phyloP scores from a whole-genome alignment of 2,888 invertebrate species.

The Lacanobia wlatinum region DNA sequence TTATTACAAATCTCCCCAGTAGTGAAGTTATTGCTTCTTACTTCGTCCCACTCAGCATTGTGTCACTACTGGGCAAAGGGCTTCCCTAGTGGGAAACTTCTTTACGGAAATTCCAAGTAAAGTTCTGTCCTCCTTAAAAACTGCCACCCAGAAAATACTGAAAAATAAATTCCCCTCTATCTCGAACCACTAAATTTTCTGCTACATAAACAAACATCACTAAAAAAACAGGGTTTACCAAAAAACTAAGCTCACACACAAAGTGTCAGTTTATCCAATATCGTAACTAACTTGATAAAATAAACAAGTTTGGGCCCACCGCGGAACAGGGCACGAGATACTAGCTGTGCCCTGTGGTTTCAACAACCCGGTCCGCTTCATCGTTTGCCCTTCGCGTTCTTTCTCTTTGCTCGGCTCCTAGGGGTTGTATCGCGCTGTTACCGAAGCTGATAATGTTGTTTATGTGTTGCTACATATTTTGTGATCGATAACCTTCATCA shows the following conservation, averaged over 20 bases:
- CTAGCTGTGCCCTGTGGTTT: not conserved
- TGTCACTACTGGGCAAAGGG: not conserved
- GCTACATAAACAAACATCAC: conserved; percentile 10
- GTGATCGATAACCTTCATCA: no score
- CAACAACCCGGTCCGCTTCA: no score
- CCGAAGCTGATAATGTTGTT: no score
- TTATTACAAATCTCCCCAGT: no score
- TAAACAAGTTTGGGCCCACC: conserved; percentile 3
- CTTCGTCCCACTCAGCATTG: no score
- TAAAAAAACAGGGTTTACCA: not conserved
- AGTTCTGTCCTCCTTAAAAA: not conserved
- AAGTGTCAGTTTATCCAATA: conserved; percentile 14
- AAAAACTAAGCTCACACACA: conserved; percentile 10
- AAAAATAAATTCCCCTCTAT: not conserved
- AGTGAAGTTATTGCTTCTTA: no score
- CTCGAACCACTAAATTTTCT: not conserved
- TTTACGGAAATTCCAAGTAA: not conserved
- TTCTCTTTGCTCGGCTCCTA: no score
- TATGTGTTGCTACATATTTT: no score
- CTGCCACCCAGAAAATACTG: not conserved
- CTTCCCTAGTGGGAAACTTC: no score
- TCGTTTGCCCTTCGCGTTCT: no score
- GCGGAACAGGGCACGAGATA: not conserved
- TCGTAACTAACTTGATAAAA: conserved; percentile 39
- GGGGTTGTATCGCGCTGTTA: no score